Evolutionary conservation across 2,888 invertebrate species (phyloP), one percentile per base, ranked within the genome.

Genomic region (Eilema caniola): DNA sequence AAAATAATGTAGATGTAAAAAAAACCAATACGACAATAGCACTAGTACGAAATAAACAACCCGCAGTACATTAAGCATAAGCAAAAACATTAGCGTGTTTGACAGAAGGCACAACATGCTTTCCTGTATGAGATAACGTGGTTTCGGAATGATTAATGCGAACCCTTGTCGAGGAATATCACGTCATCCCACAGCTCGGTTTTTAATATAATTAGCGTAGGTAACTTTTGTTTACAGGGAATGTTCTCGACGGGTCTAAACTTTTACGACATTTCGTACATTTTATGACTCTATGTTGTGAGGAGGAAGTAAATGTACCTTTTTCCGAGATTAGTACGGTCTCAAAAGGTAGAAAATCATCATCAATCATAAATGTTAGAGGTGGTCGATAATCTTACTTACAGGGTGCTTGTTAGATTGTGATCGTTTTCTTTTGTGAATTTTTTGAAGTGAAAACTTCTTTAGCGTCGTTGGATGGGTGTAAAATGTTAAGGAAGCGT

Each of bases 91-190:
- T 72, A 77, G 70, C 79, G 77, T 79, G 76, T 82, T 82, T 82
- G 84, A 84, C 85, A 84, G 83, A 85, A 85, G 83, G 85, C 81
- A 83, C 83, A 83, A 79, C 73, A 82, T 83, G 84, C 81, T 81
- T 84, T 85, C 85, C 86, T 86, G 87, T 86, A 85, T 79, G 86
- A 92, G 92, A 92, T 92, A 93, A 86, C 86, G 87, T 83, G 82
- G 81, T 82, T 85, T 85, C 85, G 84, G 83, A 87, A 92, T 94
- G 93, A 93, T 93, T 93, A 91, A 93, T 93, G 93, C 79, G 86
- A 81, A 88, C 88, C 89, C 90, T 87, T 89, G 88, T 90, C 88
- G 87, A 81, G 82, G 84, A 86, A 85, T 83, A 85, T 86, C 89
- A 86, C 89, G 91, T 92, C 91, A 91, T 88, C 84, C 86, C 85